Evolutionary conservation across 2,797 vertebrate species (phyloP).

Genomic region (Atherinosoma microstoma): DNA sequence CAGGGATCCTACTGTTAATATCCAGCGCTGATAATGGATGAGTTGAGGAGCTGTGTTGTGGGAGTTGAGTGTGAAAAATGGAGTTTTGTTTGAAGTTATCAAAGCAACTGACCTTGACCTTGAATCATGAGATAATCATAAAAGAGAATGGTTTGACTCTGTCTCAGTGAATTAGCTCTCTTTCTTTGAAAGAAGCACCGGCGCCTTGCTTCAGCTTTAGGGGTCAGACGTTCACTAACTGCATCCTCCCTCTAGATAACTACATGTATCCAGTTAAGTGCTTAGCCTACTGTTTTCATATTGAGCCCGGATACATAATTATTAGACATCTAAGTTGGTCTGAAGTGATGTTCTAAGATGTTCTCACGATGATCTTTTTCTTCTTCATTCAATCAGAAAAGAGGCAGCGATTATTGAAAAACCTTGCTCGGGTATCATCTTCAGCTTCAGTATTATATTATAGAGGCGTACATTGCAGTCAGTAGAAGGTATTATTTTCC

Average conservation of each 20-base stretch:
- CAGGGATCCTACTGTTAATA: not conserved
- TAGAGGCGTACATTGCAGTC: conserved; percentile 40
- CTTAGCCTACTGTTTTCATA: not conserved
- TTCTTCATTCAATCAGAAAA: conserved; percentile 35
- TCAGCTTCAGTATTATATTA: conserved; percentile 56
- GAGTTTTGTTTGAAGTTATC: conserved; percentile 29
- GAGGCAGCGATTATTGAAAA: conserved; percentile 52
- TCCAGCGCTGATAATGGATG: not conserved
- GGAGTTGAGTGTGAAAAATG: conserved; percentile 18
- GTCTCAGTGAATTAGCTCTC: not conserved
- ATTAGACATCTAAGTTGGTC: not conserved
- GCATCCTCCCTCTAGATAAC: not conserved
- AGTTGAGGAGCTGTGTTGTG: not conserved
- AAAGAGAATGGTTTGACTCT: conserved; percentile 9
- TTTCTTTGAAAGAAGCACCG: not conserved
- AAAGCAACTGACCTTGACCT: conserved; percentile 29
- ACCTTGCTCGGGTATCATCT: conserved; percentile 62
- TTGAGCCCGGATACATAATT: not conserved
- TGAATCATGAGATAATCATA: conserved; percentile 27
- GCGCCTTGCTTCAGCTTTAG: conserved; percentile 4
- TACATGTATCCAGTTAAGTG: not conserved
- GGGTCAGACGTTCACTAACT: conserved; percentile 39
- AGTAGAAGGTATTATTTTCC: conserved; percentile 66
- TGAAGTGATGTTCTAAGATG: conserved; percentile 3
- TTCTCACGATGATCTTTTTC: conserved; percentile 70